Evolutionary conservation across 2,888 invertebrate genomes (phyloP).

Genomic region (Heliconius hortense): DNA sequence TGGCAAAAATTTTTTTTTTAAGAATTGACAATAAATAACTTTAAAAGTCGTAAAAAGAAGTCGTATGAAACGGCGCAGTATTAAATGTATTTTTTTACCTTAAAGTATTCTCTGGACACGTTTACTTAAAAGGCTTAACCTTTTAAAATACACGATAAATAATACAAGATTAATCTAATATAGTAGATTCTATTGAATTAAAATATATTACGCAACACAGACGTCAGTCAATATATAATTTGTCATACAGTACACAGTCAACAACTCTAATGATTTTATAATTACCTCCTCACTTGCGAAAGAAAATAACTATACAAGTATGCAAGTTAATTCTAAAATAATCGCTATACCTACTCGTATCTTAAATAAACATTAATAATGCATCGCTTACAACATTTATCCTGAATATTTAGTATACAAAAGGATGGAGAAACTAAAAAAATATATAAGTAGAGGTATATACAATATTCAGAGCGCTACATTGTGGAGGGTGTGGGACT

Average conservation of each 20-base stretch:
- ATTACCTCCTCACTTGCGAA: conserved; percentile 13
- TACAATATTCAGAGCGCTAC: background rate
- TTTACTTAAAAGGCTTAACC: background rate
- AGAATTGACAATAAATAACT: too few species aligned
- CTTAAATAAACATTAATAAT: conserved; percentile 13
- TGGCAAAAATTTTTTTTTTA: too few species aligned
- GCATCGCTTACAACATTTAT: background rate
- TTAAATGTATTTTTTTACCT: too few species aligned
- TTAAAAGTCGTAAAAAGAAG: too few species aligned
- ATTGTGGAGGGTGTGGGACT: background rate
- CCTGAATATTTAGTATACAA: background rate
- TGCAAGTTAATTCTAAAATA: background rate
- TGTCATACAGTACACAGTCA: conserved; percentile 3
- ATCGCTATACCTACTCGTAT: background rate
- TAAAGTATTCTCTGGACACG: too few species aligned
- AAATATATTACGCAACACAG: background rate
- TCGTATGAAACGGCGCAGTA: too few species aligned
- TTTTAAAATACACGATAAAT: background rate
- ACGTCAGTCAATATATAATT: conserved; percentile 2
- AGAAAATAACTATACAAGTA: conserved; percentile 11
- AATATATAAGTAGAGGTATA: background rate
- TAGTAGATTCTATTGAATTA: conserved; percentile 2
- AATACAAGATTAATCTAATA: background rate
- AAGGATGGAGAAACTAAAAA: background rate
- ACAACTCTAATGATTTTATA: conserved; percentile 18